These are phyloP conservation scores for Eupeodes corollae DNA, from an alignment of 1,140 invertebrate species.

Conservation along the genomic window DNA sequence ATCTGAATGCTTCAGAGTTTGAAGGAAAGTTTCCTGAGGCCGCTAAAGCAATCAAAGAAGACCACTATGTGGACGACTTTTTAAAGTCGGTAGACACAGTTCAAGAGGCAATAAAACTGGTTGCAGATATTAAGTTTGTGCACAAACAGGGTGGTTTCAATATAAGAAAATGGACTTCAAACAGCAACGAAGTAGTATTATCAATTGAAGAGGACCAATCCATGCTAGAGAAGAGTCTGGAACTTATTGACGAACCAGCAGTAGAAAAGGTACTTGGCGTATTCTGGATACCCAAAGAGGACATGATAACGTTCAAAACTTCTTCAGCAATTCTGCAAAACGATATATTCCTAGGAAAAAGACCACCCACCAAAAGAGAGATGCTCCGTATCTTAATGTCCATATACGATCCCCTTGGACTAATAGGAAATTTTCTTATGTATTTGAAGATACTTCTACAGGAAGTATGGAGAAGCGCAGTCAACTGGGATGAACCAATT, in stretches of 20 bases:
- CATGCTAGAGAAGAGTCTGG: background rate
- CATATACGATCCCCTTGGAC: no score
- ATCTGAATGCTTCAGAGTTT: conserved; percentile 14
- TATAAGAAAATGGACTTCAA: background rate
- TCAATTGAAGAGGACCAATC: background rate
- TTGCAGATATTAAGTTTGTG: background rate
- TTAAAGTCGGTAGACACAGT: background rate
- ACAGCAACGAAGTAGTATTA: conserved; percentile 3
- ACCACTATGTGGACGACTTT: conserved; percentile 34
- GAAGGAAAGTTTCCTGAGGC: conserved; percentile 10
- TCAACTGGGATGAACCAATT: conserved; percentile 19
- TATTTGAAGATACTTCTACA: conserved; percentile 15
- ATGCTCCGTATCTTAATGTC: conserved; percentile 13
- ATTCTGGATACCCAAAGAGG: conserved; percentile 1
- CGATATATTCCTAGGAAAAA: background rate
- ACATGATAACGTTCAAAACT: conserved; percentile 1
- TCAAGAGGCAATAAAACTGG: background rate
- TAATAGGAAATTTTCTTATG: no score
- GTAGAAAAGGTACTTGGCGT: conserved; percentile 5
- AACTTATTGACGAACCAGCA: background rate
- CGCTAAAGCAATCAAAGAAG: conserved; percentile 14
- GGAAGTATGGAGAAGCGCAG: conserved; percentile 13
- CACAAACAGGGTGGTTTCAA: background rate
- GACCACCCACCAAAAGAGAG: conserved; percentile 4
- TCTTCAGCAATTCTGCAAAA: background rate